Evolutionary conservation across 2,113 vertebrate species (phyloP), one percentile per base, ranked within the genome.

Genomic region (Hydrochoerus hydrochaeris): DNA sequence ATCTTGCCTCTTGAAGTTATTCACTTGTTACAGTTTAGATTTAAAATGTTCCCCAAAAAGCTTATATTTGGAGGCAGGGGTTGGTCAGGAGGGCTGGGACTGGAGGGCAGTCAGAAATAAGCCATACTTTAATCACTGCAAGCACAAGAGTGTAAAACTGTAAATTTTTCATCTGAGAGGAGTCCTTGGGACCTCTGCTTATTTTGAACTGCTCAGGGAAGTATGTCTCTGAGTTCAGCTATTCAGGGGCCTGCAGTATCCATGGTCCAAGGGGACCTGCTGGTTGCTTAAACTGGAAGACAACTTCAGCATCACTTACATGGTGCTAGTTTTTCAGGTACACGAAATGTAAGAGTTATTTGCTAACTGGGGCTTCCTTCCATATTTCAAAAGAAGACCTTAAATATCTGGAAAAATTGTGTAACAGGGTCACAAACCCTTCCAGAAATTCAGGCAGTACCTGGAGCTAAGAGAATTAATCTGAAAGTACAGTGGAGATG

Each of bases 1-100:
- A 94, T 67, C 94, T 90, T 26, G 86, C 54, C 20, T 75, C 65
- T 77, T 86, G 44, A 97, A 93, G 93, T 88, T 93, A 91, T 89
- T 71, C 41, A 22, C 13, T 67, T 41, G 20, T 41, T 41, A 73
- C 41, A 41, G 1, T 24, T 26, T 41, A 41, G 20, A n/a, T 41
- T 41, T 41, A 41, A 73, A 73, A 73, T 24, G 22, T 41, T 3
- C n/a, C 32, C 65, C 65, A 14, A 67, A 32, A 67, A 35, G 35
- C 13, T 35, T 67, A 67, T 67, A 67, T 67, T n/a, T 71, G n/a
- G n/a, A 71, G 20, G n/a, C 38, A 71, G n/a, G 17, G 69, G n/a
- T 5, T 73, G 69, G 69, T 41, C 20, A 41, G 7, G 20, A 73
- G 38, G 69, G 69, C 69, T 73, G 69, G 38, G 38, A 38, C 10